A percentile compares a stretch with the other conserved stretches of the same genome.
Conservation (phyloP, 1,140 invertebrate species). For the Nylanderia fulva region DNA sequence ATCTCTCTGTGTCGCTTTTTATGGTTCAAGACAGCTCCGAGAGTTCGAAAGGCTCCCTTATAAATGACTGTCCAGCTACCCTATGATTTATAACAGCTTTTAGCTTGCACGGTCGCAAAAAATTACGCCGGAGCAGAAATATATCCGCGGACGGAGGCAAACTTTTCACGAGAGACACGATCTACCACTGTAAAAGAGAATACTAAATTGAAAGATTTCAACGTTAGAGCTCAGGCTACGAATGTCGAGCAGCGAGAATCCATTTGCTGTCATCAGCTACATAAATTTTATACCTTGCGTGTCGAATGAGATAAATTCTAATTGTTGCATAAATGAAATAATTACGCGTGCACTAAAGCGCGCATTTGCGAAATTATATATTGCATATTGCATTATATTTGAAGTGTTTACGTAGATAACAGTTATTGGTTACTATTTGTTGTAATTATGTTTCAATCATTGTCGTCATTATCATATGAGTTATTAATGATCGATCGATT, state of each 20-base stretch:
- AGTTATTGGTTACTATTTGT: conserved; percentile 52
- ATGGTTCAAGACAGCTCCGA: conserved; percentile 66
- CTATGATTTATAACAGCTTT: conserved; percentile 85
- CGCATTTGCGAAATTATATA: conserved; percentile 46
- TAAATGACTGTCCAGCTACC: conserved; percentile 80
- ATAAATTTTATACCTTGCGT: conserved; percentile 40
- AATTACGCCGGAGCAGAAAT: conserved; percentile 79
- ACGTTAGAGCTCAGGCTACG: conserved; percentile 19
- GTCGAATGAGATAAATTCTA: conserved; percentile 28
- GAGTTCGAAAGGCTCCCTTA: conserved; percentile 79
- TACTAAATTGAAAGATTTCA: conserved; percentile 69
- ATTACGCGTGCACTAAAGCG: conserved; percentile 37
- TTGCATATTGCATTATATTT: conserved; percentile 52
- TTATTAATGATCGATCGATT: conserved; percentile 45
- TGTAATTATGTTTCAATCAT: conserved; percentile 45
- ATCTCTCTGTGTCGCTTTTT: conserved; percentile 56
- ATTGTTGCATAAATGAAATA: conserved; percentile 48
- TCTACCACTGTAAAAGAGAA: conserved; percentile 61
- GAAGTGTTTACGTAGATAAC: conserved; percentile 42
- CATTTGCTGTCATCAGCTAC: conserved; percentile 36
- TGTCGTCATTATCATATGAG: conserved; percentile 43
- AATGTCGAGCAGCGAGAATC: conserved; percentile 42
- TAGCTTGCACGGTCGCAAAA: conserved; percentile 81
- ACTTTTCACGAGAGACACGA: conserved; percentile 67
- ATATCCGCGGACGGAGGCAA: conserved; percentile 64